Evolutionary conservation across 2,797 vertebrate genomes (phyloP).

Genomic region (Acrossocheilus wenchowensis): DNA sequence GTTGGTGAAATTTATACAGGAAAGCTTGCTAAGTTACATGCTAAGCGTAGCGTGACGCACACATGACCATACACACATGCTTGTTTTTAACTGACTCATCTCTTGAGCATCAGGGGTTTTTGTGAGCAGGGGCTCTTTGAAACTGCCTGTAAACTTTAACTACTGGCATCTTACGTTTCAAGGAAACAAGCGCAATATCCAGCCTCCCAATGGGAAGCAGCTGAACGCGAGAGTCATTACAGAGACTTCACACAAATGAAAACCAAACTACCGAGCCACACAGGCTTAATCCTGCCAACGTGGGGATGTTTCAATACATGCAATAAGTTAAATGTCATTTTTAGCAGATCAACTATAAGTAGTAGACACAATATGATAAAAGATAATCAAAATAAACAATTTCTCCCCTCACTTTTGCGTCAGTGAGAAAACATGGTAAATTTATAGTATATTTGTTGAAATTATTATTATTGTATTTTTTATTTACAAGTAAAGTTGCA

Average conservation of each 20-base stretch:
- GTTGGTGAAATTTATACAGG: background rate
- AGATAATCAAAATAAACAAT: too few species aligned
- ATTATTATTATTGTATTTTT: too few species aligned
- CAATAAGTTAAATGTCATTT: background rate
- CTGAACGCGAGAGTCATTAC: slow-evolving; percentile 41
- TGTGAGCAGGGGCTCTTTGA: slow-evolving; percentile 37
- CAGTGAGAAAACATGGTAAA: background rate
- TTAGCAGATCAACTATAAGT: background rate
- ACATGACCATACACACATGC: background rate
- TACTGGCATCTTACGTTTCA: slow-evolving; percentile 45
- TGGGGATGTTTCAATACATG: background rate
- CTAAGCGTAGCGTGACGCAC: slow-evolving; percentile 21
- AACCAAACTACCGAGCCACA: slow-evolving; percentile 16
- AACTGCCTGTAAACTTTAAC: slow-evolving; percentile 57
- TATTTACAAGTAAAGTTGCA: background rate
- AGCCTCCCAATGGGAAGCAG: slow-evolving; percentile 44
- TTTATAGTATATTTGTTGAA: background rate
- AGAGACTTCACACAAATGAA: slow-evolving; percentile 3
- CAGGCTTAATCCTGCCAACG: background rate
- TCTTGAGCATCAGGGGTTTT: slow-evolving; percentile 29
- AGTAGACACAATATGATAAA: background rate
- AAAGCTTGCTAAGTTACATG: background rate
- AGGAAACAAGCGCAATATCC: slow-evolving; percentile 47
- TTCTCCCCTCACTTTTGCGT: background rate
- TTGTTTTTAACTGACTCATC: slow-evolving; percentile 47